Evolutionary conservation across 1,140 invertebrate species (phyloP), one percentile per base, ranked within the genome.

Genomic region (Sesamia nonagrioides): DNA sequence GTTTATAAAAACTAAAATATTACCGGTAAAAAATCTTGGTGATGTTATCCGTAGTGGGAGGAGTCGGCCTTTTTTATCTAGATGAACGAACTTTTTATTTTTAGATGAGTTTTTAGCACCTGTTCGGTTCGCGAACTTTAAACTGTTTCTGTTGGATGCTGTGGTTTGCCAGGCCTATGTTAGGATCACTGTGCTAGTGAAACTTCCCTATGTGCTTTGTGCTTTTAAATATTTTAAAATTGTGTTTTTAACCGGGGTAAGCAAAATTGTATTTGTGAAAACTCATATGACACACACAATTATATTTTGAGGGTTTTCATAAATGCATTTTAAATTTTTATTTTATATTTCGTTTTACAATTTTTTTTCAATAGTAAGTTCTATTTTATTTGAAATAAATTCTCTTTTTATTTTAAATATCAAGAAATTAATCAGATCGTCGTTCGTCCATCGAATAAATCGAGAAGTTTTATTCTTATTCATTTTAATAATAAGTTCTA

Each of bases 1-100:
- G n/a, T 61, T 83, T 79, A 78, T 76, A 33, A 27, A 18, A 27
- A 58, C 15, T 27, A 80, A 81, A 84, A 86, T 84, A 74, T 80
- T 82, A 82, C 68, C 71, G 79, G 42, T 84, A 79, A 86, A 84
- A 84, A 79, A 87, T 80, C 69, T 71, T 45, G 56, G 74, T 85
- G 86, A 68, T 73, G 27, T 40, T 66, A 18, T 40, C 27, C 60
- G 77, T 83, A 78, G 82, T 79, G 78, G 81, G 81, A 60, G 76
- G 45, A 56, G 35, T 72, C 78, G 87, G 42, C 82, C 90, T 88
- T 90, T 90, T 88, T 82, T 72, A 68, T 74, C 54, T 91, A 78
- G 87, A 90, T 90, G 85, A 91, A 91, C 91, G 89, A 89, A 92
- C 89, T 84, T 66, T 81, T 71, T 93, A 93, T 92, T 91, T 93